Evolutionary conservation across 2,113 vertebrate genomes (phyloP), one percentile per base, ranked within the genome.

Genomic region (Cryptoleucopteryx plumbea): DNA sequence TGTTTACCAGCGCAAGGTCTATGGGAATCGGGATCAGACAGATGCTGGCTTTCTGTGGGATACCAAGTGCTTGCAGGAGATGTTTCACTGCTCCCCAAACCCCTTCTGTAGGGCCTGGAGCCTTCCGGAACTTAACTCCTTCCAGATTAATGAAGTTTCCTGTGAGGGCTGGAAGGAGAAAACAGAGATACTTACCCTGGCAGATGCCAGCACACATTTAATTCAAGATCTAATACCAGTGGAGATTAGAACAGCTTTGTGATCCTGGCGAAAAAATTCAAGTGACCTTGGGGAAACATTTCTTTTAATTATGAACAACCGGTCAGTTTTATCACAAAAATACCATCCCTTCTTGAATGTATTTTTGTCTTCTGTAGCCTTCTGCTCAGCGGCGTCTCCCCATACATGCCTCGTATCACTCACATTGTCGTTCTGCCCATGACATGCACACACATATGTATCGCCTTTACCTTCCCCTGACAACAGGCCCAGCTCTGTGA

Each of bases 211-310:
- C 82, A 96, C 71, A 72, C 55, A 70, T 92, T 96, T 93, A 94
- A 90, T 94, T 97, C 97, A 96, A 92, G 88, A 65, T 95, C 29
- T 63, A 89, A 91, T 72, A 88, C 65, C 81, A 55, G 63, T 68
- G 61, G 83, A 96, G 66, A 93, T 90, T 50, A 91, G 83, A 97
- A 96, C 66, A 94, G 94, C 93, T 94, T 94, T 83, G 81, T 58
- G 66, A 88, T 81, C 59, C 52, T 22, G 42, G 91, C 16, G 1
- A 82, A 88, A 90, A 89, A 93, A 61, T 65, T 86, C 82, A 95
- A 82, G 82, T 53, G 48, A 88, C 63, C 71, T 92, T 85, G 73
- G 70, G 91, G 82, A 75, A 92, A 42, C 29, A 38, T 79, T 86
- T 65, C 18, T 84, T 92, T 92, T 84, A 82, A 71, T 93, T 81